Percentiles rank a stretch among this genome's conserved stretches.
phyloP scores from a whole-genome alignment of 1,140 invertebrate genomes.

The Brachionus plicatilis region DNA sequence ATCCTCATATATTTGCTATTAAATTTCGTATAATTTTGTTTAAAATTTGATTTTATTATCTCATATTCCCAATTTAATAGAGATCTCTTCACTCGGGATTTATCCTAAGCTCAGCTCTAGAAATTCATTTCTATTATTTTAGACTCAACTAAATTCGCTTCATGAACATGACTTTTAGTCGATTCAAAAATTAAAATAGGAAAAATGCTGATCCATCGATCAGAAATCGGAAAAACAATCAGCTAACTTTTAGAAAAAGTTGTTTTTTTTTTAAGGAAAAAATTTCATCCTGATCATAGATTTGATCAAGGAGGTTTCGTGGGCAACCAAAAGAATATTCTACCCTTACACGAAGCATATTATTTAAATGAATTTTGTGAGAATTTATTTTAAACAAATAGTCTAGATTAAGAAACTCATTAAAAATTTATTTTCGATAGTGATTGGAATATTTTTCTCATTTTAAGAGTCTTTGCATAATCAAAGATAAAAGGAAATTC shows the following conservation, averaged over 20 bases:
- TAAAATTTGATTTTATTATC: neutral
- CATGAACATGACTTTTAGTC: neutral
- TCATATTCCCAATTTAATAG: constrained; percentile 1
- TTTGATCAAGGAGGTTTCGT: no score
- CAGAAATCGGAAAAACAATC: neutral
- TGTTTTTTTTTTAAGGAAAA: neutral
- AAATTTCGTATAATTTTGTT: neutral
- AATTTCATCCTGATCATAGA: neutral
- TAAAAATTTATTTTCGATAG: neutral
- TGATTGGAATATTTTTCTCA: neutral
- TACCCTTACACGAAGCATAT: neutral
- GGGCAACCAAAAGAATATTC: no score
- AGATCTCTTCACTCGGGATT: neutral
- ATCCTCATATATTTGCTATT: neutral
- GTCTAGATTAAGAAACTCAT: neutral
- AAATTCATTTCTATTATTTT: neutral
- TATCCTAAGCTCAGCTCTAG: neutral
- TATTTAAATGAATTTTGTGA: neutral
- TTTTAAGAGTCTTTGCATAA: neutral
- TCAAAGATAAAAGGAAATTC: neutral
- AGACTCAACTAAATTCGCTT: neutral
- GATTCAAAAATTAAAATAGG: neutral
- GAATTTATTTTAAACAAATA: neutral
- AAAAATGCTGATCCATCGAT: neutral
- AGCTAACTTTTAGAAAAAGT: neutral